These are phyloP conservation scores for Cosmorhoe ocellata DNA, from an alignment of 2,888 invertebrate species.

Conservation along the genomic window DNA sequence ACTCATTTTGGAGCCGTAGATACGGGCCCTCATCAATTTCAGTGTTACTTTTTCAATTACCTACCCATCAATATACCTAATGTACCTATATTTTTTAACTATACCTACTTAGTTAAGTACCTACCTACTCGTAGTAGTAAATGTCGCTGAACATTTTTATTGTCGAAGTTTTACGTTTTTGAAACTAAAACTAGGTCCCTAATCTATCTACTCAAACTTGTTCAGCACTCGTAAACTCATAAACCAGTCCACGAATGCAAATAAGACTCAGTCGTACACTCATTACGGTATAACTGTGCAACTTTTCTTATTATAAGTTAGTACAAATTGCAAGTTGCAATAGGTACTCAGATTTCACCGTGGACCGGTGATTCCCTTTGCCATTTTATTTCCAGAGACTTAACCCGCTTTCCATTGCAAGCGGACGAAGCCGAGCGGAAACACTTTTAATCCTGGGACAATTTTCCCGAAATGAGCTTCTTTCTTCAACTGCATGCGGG, in stretches of 20 bases:
- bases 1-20: too few relatives aligned
- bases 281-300: conserved; percentile 55
- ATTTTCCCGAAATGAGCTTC: neutral
- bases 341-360: conserved; percentile 55
- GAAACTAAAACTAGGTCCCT: conserved; percentile 1
- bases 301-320: conserved; percentile 77
- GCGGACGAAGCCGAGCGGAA: neutral
- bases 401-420: neutral
- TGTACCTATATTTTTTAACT: too few relatives aligned
- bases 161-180: neutral
- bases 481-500: neutral
- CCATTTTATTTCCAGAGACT: conserved; percentile 37
- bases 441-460: neutral
- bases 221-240: conserved; percentile 11
- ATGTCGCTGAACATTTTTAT: neutral
- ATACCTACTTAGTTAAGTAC: too few relatives aligned
- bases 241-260: conserved; percentile 34
- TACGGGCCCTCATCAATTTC: too few relatives aligned
- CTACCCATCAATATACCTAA: too few relatives aligned
- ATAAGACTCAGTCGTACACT: conserved; percentile 51
- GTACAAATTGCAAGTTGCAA: conserved; percentile 52
- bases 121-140: too few relatives aligned
- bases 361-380: conserved; percentile 41
- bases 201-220: neutral
- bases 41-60: too few relatives aligned